A percentile compares a stretch with the other conserved stretches of the same genome.
Conservation (phyloP, 2,888 invertebrate genomes). For the Leptothorax acervorum region DNA sequence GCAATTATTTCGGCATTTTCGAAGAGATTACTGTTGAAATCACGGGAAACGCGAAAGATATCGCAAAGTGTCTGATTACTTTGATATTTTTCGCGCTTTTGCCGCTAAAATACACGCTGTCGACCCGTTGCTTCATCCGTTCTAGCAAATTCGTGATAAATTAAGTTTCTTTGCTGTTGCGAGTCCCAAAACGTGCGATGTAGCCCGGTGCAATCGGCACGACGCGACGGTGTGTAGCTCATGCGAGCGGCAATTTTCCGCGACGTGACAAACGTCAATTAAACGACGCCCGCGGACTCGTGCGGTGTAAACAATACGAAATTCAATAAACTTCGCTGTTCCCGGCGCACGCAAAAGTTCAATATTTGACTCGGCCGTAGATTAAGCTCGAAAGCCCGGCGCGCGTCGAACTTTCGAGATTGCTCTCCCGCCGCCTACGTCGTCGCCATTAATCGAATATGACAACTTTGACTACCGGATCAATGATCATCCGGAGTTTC, state of each 20-base stretch:
- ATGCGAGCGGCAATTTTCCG: constrained; percentile 55
- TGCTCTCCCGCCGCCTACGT: constrained; percentile 48
- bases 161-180: constrained; percentile 24
- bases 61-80: background rate
- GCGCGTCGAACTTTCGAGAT: constrained; percentile 57
- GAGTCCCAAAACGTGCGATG: background rate
- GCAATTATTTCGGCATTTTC: background rate
- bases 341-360: constrained; percentile 49
- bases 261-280: constrained; percentile 65
- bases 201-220: background rate
- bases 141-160: constrained; percentile 26
- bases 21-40: background rate
- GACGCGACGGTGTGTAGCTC: background rate
- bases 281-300: constrained; percentile 59
- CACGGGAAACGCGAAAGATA: background rate
- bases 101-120: background rate
- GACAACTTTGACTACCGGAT: constrained; percentile 51
- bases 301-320: constrained; percentile 67
- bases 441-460: constrained; percentile 51
- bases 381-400: constrained; percentile 53
- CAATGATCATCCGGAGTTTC: constrained; percentile 34
- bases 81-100: background rate
- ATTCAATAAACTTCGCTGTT: constrained; percentile 64
- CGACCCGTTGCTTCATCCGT: background rate
- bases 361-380: constrained; percentile 59